Percentiles rank a stretch among this genome's conserved stretches.
phyloP scores from a whole-genome alignment of 1,140 invertebrate genomes.

The Zaprionus taronus region DNA sequence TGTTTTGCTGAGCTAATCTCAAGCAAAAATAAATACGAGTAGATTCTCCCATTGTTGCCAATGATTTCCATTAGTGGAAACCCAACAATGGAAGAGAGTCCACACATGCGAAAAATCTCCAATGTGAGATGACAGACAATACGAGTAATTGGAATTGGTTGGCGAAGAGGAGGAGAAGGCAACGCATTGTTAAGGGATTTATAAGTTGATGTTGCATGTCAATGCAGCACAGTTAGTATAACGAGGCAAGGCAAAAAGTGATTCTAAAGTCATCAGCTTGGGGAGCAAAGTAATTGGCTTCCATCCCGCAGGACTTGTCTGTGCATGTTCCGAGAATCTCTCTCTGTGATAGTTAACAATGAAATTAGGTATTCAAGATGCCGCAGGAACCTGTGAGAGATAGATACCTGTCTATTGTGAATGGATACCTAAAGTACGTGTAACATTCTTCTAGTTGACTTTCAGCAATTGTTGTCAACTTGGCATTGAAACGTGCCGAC shows the following conservation, averaged over 20 bases:
- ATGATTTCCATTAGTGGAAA: neutral
- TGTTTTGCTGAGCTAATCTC: neutral
- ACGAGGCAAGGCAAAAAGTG: neutral
- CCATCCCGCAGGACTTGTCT: neutral
- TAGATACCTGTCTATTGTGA: neutral
- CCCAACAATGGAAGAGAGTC: neutral
- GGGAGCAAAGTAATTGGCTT: neutral
- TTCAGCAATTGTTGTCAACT: conserved; percentile 43
- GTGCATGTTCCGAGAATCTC: neutral
- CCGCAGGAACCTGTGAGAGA: too few species aligned
- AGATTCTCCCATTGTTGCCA: neutral
- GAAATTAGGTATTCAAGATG: neutral
- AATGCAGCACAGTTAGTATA: neutral
- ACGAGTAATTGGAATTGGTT: neutral
- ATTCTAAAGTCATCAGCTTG: neutral
- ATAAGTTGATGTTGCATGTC: conserved; percentile 1
- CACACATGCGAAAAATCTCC: conserved; percentile 3
- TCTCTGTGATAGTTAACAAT: neutral
- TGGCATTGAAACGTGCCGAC: conserved; percentile 57
- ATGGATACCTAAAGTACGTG: neutral
- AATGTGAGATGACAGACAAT: neutral
- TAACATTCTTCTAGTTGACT: neutral
- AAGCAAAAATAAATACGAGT: neutral
- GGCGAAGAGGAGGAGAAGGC: neutral
- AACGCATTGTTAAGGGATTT: conserved; percentile 2